Evolutionary conservation across 2,113 vertebrate species (phyloP), one percentile per base, ranked within the genome.

Genomic region (Gallinago undulata): DNA sequence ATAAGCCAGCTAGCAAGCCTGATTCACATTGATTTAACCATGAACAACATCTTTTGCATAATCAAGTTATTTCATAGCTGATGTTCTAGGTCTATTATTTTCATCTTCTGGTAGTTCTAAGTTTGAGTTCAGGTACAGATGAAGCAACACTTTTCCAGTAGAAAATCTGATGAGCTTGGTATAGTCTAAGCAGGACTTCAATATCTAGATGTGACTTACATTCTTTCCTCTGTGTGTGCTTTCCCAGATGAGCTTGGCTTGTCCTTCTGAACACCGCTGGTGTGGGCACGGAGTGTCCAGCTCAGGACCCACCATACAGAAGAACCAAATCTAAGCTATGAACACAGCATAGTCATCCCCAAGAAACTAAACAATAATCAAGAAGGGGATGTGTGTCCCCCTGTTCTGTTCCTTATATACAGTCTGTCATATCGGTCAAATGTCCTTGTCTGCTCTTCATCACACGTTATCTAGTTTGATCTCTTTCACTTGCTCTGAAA

Each of bases 221-320:
- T 18, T 11, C 3, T 5, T 24, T 81, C 19, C 59, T 27, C 45
- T 70, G 15, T 9, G 23, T 66, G 5, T 3, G 4, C 15, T 28
- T 87, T 87, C 48, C 68, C 31, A 69, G 19, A 14, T 31, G 22
- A 81, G 25, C 25, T 77, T 60, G n/a, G 23, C 18, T 79, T 84
- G 27, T 11, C 7, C 31, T 64, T 55, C 60, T 68, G 68, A 60
- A n/a, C 43, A 25, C 28, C 7, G 41, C 11, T 33, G 39, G 28
- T 28, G 11, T 0, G 0, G 67, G 51, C 2, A 0, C 1, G 1
- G 33, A 10, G 13, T 69, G 19, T 31, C 48, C 55, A 31, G 31
- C 48, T 79, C 27, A 35, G 45, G 27, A 63, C 27, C 27, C 48
- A 45, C 19, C 13, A 39, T n/a, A 30, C 2, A 39, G 18, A n/a